These are phyloP conservation scores for Brachynemurus nebulosus DNA, from an alignment of 2,888 invertebrate species.

Conservation along the genomic window DNA sequence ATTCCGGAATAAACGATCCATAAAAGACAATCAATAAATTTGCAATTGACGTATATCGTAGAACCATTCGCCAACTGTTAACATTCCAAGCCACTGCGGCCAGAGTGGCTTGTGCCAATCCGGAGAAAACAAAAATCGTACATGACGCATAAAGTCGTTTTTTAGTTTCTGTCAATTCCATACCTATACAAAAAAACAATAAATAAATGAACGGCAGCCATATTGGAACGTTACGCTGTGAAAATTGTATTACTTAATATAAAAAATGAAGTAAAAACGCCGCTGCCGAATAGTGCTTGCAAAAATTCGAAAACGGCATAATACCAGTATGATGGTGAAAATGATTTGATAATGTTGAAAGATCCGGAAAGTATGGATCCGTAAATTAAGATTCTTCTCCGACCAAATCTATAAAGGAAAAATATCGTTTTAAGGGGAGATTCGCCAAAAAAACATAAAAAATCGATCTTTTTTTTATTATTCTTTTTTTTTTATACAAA, in stretches of 20 bases:
- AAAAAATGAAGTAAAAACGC: constrained; percentile 57
- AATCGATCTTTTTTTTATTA: no score
- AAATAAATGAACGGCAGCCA: constrained; percentile 5
- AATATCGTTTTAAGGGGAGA: no score
- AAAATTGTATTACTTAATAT: constrained; percentile 39
- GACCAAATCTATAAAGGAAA: constrained; percentile 41
- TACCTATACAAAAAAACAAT: constrained; percentile 33
- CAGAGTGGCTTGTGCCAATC: constrained; percentile 53
- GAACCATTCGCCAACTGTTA: constrained; percentile 52
- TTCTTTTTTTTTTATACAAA: no score
- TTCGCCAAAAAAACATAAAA: background rate
- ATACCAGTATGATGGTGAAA: constrained; percentile 52
- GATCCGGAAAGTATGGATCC: constrained; percentile 46
- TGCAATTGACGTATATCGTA: constrained; percentile 50
- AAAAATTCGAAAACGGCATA: constrained; percentile 57
- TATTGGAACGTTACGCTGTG: constrained; percentile 8
- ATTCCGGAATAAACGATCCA: constrained; percentile 56
- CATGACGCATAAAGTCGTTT: constrained; percentile 57
- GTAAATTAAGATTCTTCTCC: constrained; percentile 40
- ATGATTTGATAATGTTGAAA: constrained; percentile 52
- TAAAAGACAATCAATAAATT: constrained; percentile 40
- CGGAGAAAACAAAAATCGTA: no score
- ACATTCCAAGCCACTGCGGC: constrained; percentile 52
- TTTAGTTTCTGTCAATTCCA: constrained; percentile 64
- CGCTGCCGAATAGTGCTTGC: constrained; percentile 53